Conservation (phyloP, 2,113 vertebrate species). For the Ictalurus punctatus region DNA sequence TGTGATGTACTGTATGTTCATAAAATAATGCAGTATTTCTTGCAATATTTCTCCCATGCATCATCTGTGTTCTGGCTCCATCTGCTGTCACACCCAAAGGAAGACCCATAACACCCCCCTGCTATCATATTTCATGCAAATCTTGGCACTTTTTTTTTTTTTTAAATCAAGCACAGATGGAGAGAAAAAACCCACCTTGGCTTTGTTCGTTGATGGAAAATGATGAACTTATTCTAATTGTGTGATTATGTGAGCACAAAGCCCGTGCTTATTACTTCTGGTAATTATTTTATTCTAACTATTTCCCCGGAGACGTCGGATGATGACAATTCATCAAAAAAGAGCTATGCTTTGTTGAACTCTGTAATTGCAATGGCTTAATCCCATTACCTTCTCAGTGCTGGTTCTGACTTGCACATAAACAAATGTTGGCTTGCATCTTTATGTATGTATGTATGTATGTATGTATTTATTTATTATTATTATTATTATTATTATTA, state of each 20-base stretch:
- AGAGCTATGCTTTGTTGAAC: conserved; percentile 40
- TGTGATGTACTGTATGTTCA: neutral
- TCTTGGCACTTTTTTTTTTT: neutral
- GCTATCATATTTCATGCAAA: neutral
- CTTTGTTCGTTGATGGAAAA: neutral
- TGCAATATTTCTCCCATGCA: neutral
- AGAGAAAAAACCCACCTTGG: neutral
- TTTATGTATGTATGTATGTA: no score
- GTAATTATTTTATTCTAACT: conserved; percentile 24
- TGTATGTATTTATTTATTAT: no score
- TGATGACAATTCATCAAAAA: conserved; percentile 35
- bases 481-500: neutral
- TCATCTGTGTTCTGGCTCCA: conserved; percentile 13
- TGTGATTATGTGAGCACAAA: conserved; percentile 9
- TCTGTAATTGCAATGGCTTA: conserved; percentile 32
- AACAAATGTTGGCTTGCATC: neutral
- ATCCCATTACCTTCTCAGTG: conserved; percentile 25
- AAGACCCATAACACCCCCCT: neutral
- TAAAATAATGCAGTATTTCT: neutral
- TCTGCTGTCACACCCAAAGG: neutral
- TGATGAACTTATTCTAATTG: conserved; percentile 1
- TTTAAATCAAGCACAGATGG: neutral
- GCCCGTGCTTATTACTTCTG: conserved; percentile 1
- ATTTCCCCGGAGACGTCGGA: conserved; percentile 16
- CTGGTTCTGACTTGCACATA: neutral